Evolutionary conservation across 2,113 vertebrate genomes (phyloP), one percentile per base, ranked within the genome.

Genomic region (Haplotaxodon microlepis): DNA sequence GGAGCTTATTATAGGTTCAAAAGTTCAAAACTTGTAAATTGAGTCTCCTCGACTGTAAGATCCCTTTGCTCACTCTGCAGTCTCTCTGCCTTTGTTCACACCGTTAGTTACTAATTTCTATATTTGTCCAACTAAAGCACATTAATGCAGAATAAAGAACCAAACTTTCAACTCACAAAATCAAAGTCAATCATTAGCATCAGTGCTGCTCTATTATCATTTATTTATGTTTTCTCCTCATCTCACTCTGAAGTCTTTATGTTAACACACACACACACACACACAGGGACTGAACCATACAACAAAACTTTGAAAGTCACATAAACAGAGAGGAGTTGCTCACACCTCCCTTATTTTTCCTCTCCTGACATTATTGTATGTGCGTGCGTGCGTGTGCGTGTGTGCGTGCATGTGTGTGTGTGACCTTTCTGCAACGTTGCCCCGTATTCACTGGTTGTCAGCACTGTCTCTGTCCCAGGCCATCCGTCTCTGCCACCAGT

Each of bases 401-500:
- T 97, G 98, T 31, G 27, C 0, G 24, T 8, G 27, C 53, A 19
- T 45, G 53, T 8, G 63, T 51, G 56, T 66, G 87, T 73, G 83
- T 98, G 98, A 98, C 98, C 98, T 99, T 98, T 98, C 97, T 98
- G 97, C 97, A 97, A 97, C 93, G 87, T 96, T 97, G 97, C 97
- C 97, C 97, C 96, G 95, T 97, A 97, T 98, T 98, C 97, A 94
- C 97, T 94, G 94, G 97, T 97, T 97, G 98, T 98, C 98, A 99
- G 97, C 97, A 97, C 96, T 96, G 95, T 97, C 95, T 97, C 96
- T 97, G 96, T 98, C 96, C 95, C 94, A 95, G 97, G 97, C 92
- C 96, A 99, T 99, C 97, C 93, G 97, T 99, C 97, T 98, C 96
- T 98, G 97, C 97, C 98, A 97, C 96, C 97, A 97, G 93, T 98